A percentile compares a stretch with the other conserved stretches of the same genome.
Conservation (phyloP, 2,113 vertebrate species). For the Cynocephalus volans region DNA sequence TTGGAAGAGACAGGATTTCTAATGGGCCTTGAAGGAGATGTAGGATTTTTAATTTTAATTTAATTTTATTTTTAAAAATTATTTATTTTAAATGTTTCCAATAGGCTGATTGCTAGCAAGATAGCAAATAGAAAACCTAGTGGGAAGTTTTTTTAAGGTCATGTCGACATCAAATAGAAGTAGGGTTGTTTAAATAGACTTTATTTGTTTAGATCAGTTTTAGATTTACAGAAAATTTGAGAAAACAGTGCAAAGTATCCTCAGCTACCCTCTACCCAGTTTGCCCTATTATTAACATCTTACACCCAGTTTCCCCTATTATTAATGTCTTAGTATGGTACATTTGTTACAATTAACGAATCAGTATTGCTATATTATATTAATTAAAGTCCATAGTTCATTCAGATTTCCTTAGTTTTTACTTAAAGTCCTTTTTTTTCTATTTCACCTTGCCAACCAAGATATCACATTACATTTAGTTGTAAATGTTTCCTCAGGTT, state of each 20-base stretch:
- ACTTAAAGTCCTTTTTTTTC: neutral
- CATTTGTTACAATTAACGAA: neutral
- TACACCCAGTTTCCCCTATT: neutral
- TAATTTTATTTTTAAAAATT: too few relatives aligned
- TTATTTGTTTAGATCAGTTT: constrained; percentile 26
- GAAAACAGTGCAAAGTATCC: neutral
- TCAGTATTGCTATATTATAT: neutral
- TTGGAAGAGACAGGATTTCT: constrained; percentile 29
- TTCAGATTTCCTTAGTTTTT: constrained; percentile 32
- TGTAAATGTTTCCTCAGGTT: constrained; percentile 30
- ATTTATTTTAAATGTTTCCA: too few relatives aligned
- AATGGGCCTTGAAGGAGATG: neutral
- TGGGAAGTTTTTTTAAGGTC: too few relatives aligned
- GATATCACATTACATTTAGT: neutral
- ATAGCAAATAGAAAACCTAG: too few relatives aligned
- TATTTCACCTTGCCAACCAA: neutral
- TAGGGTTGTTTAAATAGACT: neutral
- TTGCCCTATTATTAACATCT: neutral
- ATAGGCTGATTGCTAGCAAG: too few relatives aligned
- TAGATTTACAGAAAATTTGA: neutral
- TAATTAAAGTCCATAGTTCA: constrained; percentile 1
- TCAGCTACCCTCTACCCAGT: neutral
- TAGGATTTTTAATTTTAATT: neutral
- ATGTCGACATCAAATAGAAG: too few relatives aligned
- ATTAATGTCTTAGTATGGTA: neutral